phyloP scores from a whole-genome alignment of 2,888 invertebrate species.

The Yponomeuta evonymella region DNA sequence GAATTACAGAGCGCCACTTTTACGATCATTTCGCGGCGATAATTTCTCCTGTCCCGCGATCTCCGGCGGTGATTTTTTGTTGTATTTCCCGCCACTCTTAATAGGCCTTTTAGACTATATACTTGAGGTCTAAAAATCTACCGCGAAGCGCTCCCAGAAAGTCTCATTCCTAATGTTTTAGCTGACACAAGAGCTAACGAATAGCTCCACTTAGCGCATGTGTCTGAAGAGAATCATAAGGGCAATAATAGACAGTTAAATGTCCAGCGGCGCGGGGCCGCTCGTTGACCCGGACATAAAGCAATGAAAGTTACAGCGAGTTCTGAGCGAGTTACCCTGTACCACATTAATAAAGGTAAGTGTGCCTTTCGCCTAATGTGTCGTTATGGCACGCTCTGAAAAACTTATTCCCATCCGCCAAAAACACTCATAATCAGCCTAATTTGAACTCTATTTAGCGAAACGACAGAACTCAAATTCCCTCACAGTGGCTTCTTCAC shows the following conservation, averaged over 20 bases:
- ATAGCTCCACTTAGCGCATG: background rate
- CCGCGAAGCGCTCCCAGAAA: background rate
- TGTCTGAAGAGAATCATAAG: slow-evolving; percentile 20
- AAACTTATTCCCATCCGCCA: slow-evolving; percentile 56
- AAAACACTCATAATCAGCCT: slow-evolving; percentile 27
- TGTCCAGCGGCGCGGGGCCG: slow-evolving; percentile 28
- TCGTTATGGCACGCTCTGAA: slow-evolving; percentile 66
- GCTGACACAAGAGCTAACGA: background rate
- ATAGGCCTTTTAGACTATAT: background rate
- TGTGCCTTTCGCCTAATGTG: slow-evolving; percentile 65
- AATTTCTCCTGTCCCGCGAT: slow-evolving; percentile 1
- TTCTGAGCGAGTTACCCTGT: slow-evolving; percentile 59
- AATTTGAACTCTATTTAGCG: slow-evolving; percentile 32
- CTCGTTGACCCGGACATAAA: slow-evolving; percentile 41
- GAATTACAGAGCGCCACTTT: slow-evolving; percentile 19
- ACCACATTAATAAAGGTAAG: slow-evolving; percentile 71
- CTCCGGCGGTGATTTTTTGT: background rate
- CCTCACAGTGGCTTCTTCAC: slow-evolving; percentile 21
- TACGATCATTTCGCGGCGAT: slow-evolving; percentile 14
- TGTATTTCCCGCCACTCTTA: background rate
- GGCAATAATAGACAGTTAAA: slow-evolving; percentile 43
- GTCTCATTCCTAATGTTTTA: background rate
- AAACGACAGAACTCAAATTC: slow-evolving; percentile 35
- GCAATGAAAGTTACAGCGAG: slow-evolving; percentile 19
- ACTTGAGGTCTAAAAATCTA: background rate